Conservation (phyloP, 2,797 vertebrate genomes). For the Hirundo rustica region DNA sequence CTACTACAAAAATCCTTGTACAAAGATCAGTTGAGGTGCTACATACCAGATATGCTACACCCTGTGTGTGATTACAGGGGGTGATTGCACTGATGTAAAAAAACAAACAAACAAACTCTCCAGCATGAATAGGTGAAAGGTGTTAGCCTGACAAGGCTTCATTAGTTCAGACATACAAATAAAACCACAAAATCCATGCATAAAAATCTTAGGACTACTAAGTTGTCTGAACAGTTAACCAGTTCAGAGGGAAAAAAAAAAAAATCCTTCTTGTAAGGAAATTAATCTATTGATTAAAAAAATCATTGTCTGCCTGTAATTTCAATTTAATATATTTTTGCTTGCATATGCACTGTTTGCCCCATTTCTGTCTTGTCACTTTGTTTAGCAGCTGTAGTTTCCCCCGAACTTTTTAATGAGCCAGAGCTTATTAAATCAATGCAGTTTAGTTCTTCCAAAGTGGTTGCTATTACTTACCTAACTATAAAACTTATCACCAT, state of each 20-base stretch:
- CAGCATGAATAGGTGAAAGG: not conserved
- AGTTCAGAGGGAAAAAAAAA: not conserved
- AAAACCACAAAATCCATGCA: not conserved
- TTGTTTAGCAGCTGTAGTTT: not conserved
- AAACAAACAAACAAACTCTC: not conserved
- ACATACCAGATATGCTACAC: not conserved
- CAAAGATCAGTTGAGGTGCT: not conserved
- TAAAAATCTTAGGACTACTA: not conserved
- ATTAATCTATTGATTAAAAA: not conserved
- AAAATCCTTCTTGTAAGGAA: not conserved
- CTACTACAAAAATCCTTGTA: not conserved
- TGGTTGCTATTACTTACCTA: not conserved
- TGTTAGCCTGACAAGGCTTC: not conserved
- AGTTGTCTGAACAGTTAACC: not conserved
- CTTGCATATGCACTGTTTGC: not conserved
- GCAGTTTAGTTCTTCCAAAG: not conserved
- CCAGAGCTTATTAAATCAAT: not conserved
- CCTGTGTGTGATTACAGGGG: not conserved
- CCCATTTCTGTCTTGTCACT: not conserved
- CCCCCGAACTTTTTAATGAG: not conserved
- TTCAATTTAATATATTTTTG: not conserved
- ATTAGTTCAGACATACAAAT: not conserved
- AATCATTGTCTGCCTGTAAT: not conserved
- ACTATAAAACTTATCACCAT: not conserved
- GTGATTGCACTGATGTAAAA: not conserved